phyloP scores from a whole-genome alignment of 2,113 vertebrate species.

The Microtus montanus region DNA sequence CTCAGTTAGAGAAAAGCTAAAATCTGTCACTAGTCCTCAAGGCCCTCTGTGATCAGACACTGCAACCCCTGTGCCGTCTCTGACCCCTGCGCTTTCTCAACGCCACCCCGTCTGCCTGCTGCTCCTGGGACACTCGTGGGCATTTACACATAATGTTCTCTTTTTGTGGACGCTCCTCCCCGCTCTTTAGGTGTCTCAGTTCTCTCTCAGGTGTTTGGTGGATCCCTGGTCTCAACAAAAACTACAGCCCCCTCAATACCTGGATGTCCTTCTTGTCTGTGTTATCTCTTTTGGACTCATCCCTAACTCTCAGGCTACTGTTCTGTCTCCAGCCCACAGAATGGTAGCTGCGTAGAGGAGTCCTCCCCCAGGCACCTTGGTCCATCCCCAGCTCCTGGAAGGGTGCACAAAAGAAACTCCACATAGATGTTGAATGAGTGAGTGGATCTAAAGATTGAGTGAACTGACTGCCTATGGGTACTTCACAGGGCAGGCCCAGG shows the following conservation, averaged over 20 bases:
- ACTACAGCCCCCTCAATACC: neutral
- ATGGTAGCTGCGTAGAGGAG: neutral
- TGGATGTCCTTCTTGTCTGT: neutral
- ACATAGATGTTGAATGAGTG: neutral
- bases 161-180: too few species aligned
- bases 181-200: neutral
- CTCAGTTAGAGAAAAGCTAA: neutral
- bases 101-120: neutral
- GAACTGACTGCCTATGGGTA: neutral
- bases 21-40: neutral
- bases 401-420: too few species aligned
- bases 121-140: too few species aligned
- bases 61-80: accelerated
- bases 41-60: neutral
- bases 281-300: accelerated
- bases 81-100: neutral
- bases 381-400: neutral
- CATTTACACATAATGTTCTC: neutral
- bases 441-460: neutral
- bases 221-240: neutral
- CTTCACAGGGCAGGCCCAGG: neutral
- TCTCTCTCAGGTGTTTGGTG: neutral
- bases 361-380: neutral
- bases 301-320: neutral
- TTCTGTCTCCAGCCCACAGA: neutral